These are phyloP conservation scores for Clepsis dumicolana DNA, from an alignment of 2,888 invertebrate species.

Conservation along the genomic window DNA sequence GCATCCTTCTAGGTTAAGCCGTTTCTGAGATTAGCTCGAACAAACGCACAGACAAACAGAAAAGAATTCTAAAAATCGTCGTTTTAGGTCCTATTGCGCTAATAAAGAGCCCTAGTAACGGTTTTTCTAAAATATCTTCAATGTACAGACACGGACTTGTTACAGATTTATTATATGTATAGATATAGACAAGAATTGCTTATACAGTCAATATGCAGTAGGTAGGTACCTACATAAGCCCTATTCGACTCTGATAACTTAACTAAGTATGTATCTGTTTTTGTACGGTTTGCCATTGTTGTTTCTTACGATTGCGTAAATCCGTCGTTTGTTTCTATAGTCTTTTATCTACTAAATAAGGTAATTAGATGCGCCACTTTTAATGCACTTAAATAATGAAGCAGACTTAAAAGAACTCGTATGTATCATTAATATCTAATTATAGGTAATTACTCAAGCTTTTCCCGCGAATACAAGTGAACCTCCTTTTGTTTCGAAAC, in stretches of 20 bases:
- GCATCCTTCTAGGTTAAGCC: too few species aligned
- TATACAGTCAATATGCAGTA: too few species aligned
- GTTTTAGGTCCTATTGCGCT: too few species aligned
- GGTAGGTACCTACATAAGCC: neutral
- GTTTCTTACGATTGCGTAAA: constrained; percentile 57
- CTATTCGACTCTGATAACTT: neutral
- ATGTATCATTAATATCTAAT: constrained; percentile 24
- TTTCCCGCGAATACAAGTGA: constrained; percentile 12
- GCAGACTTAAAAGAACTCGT: constrained; percentile 11
- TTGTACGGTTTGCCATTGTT: constrained; percentile 55
- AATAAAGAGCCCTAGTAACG: too few species aligned
- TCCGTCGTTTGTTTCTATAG: constrained; percentile 58
- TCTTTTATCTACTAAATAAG: constrained; percentile 27
- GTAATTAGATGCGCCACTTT: constrained; percentile 37
- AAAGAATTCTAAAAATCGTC: too few species aligned
- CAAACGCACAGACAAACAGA: too few species aligned
- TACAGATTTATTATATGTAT: too few species aligned
- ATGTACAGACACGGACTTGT: too few species aligned
- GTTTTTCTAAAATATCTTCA: too few species aligned
- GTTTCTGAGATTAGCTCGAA: too few species aligned
- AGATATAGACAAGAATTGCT: too few species aligned
- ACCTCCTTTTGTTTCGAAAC: constrained; percentile 10
- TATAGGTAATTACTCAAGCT: too few species aligned
- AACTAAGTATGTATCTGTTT: constrained; percentile 20
- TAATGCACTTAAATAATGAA: constrained; percentile 8